Percentiles rank a stretch among this genome's conserved stretches.
Evolutionary conservation across 2,888 invertebrate species (phyloP).

Genomic region (Dynastes hyllus): DNA sequence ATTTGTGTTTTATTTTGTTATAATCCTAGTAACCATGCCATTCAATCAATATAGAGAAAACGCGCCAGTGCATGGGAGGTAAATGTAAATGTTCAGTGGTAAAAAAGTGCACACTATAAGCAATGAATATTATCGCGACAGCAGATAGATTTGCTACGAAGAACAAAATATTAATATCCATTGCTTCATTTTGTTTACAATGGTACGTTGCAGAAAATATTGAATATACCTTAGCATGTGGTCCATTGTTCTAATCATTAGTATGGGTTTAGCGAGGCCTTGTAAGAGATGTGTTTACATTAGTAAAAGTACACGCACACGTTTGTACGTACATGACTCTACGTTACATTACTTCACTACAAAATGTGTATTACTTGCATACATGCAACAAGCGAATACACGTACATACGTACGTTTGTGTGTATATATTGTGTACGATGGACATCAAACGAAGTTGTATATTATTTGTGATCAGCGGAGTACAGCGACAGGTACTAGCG

Average conservation of each 20-base stretch:
- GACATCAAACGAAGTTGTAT: constrained; percentile 36
- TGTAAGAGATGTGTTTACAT: constrained; percentile 35
- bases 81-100: too few relatives aligned
- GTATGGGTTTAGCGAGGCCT: constrained; percentile 35
- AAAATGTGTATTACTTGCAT: neutral
- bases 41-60: too few relatives aligned
- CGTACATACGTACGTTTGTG: neutral
- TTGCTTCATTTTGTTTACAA: neutral
- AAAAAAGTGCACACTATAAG: too few relatives aligned
- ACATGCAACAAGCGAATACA: constrained; percentile 6
- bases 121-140: too few relatives aligned
- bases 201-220: neutral
- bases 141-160: too few relatives aligned
- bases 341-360: constrained; percentile 18
- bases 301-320: constrained; percentile 29
- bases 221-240: constrained; percentile 21
- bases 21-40: too few relatives aligned
- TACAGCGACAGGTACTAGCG: constrained; percentile 50
- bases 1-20: too few relatives aligned
- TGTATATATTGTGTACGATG: constrained; percentile 26
- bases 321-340: constrained; percentile 1
- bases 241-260: constrained; percentile 42
- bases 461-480: constrained; percentile 49
- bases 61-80: too few relatives aligned
- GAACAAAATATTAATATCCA: too few relatives aligned